Conservation (phyloP, 2,797 vertebrate genomes). For the Paedocypris micromegethes region DNA sequence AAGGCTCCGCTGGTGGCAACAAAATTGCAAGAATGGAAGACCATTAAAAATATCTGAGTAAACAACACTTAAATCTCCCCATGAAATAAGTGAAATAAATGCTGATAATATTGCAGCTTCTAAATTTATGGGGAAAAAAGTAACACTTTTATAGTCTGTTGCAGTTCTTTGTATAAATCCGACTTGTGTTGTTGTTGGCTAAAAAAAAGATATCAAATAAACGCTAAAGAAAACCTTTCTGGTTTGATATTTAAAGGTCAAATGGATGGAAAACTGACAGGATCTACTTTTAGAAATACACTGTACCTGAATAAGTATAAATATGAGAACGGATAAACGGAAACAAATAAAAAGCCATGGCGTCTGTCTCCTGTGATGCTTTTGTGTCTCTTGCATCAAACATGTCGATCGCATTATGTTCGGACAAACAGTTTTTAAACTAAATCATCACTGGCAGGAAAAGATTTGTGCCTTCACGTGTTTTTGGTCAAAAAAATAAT, state of each 20-base stretch:
- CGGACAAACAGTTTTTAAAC: too few relatives aligned
- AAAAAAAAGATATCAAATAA: not conserved
- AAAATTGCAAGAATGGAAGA: slow-evolving; percentile 12
- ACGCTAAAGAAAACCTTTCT: not conserved
- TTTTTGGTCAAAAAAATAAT: too few relatives aligned
- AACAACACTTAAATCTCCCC: not conserved
- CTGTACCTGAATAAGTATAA: not conserved
- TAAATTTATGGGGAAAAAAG: not conserved
- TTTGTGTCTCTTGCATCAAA: too few relatives aligned
- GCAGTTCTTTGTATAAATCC: not conserved
- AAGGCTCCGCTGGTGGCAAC: slow-evolving; percentile 19
- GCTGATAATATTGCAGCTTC: too few relatives aligned
- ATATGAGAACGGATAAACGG: not conserved
- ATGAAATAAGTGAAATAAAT: too few relatives aligned
- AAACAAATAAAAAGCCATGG: too few relatives aligned
- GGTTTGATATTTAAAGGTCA: slow-evolving; percentile 7
- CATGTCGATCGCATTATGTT: too few relatives aligned
- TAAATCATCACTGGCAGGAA: too few relatives aligned
- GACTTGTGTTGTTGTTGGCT: not conserved
- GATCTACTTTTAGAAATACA: not conserved
- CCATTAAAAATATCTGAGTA: slow-evolving; percentile 2
- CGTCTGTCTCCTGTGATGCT: too few relatives aligned
- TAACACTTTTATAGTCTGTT: not conserved
- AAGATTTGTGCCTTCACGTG: too few relatives aligned
- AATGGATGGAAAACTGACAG: not conserved